A percentile compares a stretch with the other conserved stretches of the same genome.
phyloP scores from a whole-genome alignment of 2,797 vertebrate genomes.

The Amblyraja radiata region DNA sequence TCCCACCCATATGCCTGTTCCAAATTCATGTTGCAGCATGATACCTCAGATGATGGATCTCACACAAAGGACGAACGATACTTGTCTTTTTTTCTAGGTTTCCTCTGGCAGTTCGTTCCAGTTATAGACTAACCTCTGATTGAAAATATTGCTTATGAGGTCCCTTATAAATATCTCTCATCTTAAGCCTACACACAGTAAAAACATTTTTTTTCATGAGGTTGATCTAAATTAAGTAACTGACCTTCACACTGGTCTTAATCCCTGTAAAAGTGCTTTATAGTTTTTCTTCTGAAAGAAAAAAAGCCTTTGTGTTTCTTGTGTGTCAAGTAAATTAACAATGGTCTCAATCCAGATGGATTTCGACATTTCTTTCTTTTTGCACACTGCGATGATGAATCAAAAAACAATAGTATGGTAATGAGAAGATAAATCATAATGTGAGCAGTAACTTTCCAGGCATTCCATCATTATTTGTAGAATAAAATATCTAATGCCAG shows the following conservation, averaged over 20 bases:
- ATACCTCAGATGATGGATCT: too few relatives aligned
- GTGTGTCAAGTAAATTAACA: neutral
- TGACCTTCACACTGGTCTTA: neutral
- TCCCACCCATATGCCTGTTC: too few relatives aligned
- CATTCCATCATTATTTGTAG: neutral
- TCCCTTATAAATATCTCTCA: too few relatives aligned
- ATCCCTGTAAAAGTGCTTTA: neutral
- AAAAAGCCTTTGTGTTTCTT: neutral
- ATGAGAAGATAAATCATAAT: constrained; percentile 18
- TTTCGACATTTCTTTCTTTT: neutral
- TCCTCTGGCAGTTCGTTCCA: too few relatives aligned
- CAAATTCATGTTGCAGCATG: too few relatives aligned
- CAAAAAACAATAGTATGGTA: neutral
- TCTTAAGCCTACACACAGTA: too few relatives aligned
- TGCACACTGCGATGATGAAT: constrained; percentile 18
- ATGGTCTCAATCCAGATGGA: neutral
- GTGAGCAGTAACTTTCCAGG: neutral
- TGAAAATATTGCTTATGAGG: too few relatives aligned
- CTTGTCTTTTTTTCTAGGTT: too few relatives aligned
- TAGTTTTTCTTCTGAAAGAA: neutral
- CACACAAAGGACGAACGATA: too few relatives aligned
- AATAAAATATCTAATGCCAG: neutral
- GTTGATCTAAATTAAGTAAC: neutral
- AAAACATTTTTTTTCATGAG: neutral
- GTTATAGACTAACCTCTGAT: too few relatives aligned